Evolutionary conservation across 2,797 vertebrate species (phyloP), one percentile per base, ranked within the genome.

Genomic region (Scomberomorus guttatus): DNA sequence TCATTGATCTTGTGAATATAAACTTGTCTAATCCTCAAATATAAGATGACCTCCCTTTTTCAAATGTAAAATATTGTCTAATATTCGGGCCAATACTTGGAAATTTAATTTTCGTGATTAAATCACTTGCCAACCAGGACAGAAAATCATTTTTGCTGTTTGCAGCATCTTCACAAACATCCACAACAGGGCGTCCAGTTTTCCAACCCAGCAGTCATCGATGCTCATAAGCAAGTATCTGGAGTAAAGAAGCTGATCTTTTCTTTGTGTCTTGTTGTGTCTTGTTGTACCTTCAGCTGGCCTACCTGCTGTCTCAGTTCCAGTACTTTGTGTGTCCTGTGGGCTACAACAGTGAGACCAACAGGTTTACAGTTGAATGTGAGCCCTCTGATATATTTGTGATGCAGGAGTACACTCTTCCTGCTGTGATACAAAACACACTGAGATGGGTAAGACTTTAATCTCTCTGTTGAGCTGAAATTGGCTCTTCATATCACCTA

Each of bases 321-420:
- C 97, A 98, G 89, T 98, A 97, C 94, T 99, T 98, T 72, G 97
- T 98, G 72, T 99, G 98, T 90, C 98, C 98, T 0, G 96, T 98
- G 90, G 98, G 97, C 72, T 97, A 97, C 84, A 96, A 96, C 90
- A 97, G 97, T 0, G 98, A 99, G 79, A 96, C 95, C 6, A 98
- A 98, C 82, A 92, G 97, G 59, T 99, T 99, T 55, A 96, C 96
- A 0, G 95, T 97, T 0, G 97, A 97, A 5, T 99, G 98, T 74
- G 95, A 98, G 82, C 97, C 97, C 1, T 95, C 98, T 0, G 96
- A 97, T 11, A 95, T 99, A 73, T 99, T 99, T 79, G 95, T 96
- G 84, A 94, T 98, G 80, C 96, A 96, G 76, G 95, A 95, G 77
- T 99, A 99, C 78, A 95, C 94, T 0, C 94, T 99, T 2, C 97